These are phyloP conservation scores for Microtus oregoni DNA, from an alignment of 2,113 vertebrate species.

Conservation along the genomic window DNA sequence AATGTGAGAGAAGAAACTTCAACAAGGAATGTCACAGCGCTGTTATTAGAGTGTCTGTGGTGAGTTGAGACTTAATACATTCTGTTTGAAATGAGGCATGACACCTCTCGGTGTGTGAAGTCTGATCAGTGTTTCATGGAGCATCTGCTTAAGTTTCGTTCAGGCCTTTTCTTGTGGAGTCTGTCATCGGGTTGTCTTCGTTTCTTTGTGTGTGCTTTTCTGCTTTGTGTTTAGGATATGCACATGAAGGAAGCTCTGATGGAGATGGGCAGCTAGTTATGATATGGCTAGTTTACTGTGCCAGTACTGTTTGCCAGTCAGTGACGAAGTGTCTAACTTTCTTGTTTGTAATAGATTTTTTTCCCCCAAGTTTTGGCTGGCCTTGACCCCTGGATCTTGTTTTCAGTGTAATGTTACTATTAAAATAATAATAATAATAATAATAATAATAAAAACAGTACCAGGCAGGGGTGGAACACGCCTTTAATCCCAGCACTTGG, in stretches of 20 bases:
- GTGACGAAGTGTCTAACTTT: background rate
- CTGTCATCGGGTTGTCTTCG: constrained; percentile 47
- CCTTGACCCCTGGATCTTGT: background rate
- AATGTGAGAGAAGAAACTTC: background rate
- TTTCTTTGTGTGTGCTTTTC: constrained; percentile 46
- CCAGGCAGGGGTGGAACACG: background rate
- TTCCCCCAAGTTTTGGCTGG: background rate
- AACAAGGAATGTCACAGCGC: background rate
- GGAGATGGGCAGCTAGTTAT: background rate
- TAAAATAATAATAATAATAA: background rate
- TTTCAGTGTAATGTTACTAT: background rate
- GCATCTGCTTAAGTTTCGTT: no score
- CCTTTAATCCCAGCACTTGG: background rate
- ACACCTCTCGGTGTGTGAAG: background rate
- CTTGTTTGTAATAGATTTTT: background rate
- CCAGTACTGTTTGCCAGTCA: background rate
- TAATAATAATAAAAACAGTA: no score
- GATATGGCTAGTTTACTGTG: background rate
- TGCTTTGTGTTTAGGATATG: background rate
- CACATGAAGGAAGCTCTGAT: background rate
- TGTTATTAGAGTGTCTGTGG: constrained; percentile 54
- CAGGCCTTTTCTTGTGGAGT: constrained; percentile 37
- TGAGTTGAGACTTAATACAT: constrained; percentile 25
- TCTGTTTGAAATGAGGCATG: constrained; percentile 59
- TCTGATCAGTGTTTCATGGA: constrained; percentile 44